Base-by-base conservation (phyloP, 2,797 vertebrate species). In the Enteromius argenteus region DNA sequence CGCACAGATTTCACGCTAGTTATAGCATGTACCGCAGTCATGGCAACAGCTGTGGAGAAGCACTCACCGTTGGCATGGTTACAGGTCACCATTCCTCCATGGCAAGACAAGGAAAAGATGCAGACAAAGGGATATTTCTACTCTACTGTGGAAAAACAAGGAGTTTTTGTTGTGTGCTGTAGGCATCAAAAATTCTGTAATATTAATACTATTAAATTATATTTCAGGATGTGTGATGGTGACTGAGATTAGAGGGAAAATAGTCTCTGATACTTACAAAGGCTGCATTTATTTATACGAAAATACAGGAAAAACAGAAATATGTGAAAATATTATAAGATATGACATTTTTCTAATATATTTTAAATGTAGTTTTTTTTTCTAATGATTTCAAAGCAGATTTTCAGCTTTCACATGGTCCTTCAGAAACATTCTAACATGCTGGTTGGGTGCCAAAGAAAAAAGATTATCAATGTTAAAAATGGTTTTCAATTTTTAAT, bases 11-110 rank as follows among this genome's bases (percentile, higher is more conserved):
- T 87, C 64, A 79, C 21, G 51, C 37, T 87, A 80, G 87, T 89
- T 90, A 90, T 80, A 92, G 92, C 86, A 89, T 88, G 87, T 90
- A 84, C 86, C 75, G 87, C 93, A 86, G 80, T 93, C 90, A 94
- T 94, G 91, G 93, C 91, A 95, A 95, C 94, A 91, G 89, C 92
- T 94, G 94, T 67, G 90, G 94, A 93, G 90, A 90, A 92, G 90
- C 92, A 91, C 90, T 93, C 92, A 92, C 91, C 75, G 94, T 95
- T 94, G 95, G 93, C 94, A 95, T 96, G 94, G 94, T 92, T 95
- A 95, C 95, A 93, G 89, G 89, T 94, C 93, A 94, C 91, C 90
- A 88, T 84, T 88, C 90, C 11, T 68, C 89, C 58, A 91, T 93
- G 84, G 90, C 83, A 91, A 87, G 84, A 85, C 21, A 62, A 79